A percentile compares a stretch with the other conserved stretches of the same genome.
These are phyloP conservation scores for Seriola dumerili DNA, from an alignment of 2,113 vertebrate genomes.

Conservation along the genomic window DNA sequence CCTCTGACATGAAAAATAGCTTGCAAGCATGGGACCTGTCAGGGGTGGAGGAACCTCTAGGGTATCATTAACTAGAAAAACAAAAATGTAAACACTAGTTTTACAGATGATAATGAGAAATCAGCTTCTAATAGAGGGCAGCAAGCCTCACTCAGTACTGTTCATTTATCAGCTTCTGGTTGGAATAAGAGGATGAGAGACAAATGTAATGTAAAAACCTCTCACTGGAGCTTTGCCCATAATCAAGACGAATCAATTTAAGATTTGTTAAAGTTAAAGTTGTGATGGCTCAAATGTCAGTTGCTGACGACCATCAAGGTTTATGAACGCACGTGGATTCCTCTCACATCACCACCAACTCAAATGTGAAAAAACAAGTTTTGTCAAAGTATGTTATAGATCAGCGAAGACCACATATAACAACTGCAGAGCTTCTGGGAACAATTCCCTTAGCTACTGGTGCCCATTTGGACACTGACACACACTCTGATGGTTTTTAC, in stretches of 20 bases:
- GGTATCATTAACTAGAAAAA: slow-evolving; percentile 67
- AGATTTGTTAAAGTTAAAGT: neutral
- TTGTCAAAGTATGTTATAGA: neutral
- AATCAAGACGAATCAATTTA: neutral
- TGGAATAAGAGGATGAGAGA: neutral
- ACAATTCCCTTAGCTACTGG: neutral
- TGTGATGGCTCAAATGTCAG: neutral
- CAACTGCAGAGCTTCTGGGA: slow-evolving; percentile 1
- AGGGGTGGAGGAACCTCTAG: slow-evolving; percentile 41
- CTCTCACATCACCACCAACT: neutral
- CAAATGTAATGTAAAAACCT: neutral
- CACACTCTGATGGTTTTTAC: slow-evolving; percentile 29
- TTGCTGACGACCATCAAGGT: no score
- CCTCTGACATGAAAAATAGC: slow-evolving; percentile 71
- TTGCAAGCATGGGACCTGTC: slow-evolving; percentile 35
- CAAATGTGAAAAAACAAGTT: neutral
- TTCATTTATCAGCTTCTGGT: slow-evolving; percentile 17
- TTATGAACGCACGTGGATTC: neutral
- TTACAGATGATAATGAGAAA: slow-evolving; percentile 9
- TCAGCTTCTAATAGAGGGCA: slow-evolving; percentile 12
- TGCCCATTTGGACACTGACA: slow-evolving; percentile 12
- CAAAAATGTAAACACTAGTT: slow-evolving; percentile 28
- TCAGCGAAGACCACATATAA: neutral
- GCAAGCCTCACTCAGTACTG: neutral
- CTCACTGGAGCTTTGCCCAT: neutral